These are phyloP conservation scores for Calliphora vomitoria DNA, from an alignment of 2,888 invertebrate genomes.

Conservation along the genomic window DNA sequence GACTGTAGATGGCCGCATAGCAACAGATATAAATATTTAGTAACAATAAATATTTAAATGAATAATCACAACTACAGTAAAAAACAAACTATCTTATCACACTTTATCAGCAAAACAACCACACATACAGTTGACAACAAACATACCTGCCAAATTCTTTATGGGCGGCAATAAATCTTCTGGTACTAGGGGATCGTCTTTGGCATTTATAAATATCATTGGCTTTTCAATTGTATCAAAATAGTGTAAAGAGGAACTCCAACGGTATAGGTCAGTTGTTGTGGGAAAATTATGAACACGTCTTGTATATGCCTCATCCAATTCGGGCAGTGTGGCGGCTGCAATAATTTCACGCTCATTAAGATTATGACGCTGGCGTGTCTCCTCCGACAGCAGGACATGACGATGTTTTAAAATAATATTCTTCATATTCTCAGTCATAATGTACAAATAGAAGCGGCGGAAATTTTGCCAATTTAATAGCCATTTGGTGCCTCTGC, in stretches of 20 bases:
- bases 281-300: constrained; percentile 91
- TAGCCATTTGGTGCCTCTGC: constrained; percentile 91
- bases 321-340: constrained; percentile 93
- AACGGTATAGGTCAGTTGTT: constrained; percentile 92
- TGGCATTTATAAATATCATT: constrained; percentile 95
- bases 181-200: constrained; percentile 96
- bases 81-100: not conserved
- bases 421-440: constrained; percentile 96
- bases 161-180: constrained; percentile 90
- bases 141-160: constrained; percentile 89
- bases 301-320: constrained; percentile 95
- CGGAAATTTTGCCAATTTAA: constrained; percentile 95
- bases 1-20: constrained; percentile 76
- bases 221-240: constrained; percentile 92
- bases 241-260: constrained; percentile 93
- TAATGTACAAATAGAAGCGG: constrained; percentile 94
- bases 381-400: constrained; percentile 90
- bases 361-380: constrained; percentile 88
- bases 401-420: constrained; percentile 94
- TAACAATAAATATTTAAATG: not conserved
- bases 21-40: not conserved
- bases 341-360: constrained; percentile 93
- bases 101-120: not conserved
- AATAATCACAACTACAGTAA: not conserved
- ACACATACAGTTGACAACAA: not conserved